Conservation (phyloP, 2,113 vertebrate species). For the Cynoglossus semilaevis region DNA sequence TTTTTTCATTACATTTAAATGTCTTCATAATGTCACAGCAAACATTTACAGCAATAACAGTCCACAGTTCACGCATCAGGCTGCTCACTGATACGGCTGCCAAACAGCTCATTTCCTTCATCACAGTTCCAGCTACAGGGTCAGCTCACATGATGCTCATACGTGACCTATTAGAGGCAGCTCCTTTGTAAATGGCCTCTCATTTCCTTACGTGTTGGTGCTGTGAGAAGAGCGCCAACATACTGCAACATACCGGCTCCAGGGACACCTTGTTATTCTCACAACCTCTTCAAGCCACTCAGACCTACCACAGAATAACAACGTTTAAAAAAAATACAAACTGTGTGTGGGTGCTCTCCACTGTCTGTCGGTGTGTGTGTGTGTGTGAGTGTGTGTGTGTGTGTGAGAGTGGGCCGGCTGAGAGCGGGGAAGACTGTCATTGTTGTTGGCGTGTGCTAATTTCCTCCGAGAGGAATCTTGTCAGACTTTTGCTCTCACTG, state of each 20-base stretch:
- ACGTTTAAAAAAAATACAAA: neutral
- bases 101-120: slow-evolving; percentile 31
- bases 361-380: slow-evolving; percentile 2
- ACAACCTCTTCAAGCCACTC: slow-evolving; percentile 41
- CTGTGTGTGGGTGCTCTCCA: neutral
- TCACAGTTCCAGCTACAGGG: slow-evolving; percentile 31
- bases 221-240: slow-evolving; percentile 33
- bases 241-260: slow-evolving; percentile 13
- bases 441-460: slow-evolving; percentile 32
- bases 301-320: slow-evolving; percentile 11
- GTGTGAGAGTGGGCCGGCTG: slow-evolving; percentile 8
- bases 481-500: slow-evolving; percentile 24
- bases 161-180: slow-evolving; percentile 16
- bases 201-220: slow-evolving; percentile 47
- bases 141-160: slow-evolving; percentile 32
- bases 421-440: slow-evolving; percentile 8
- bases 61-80: too few relatives aligned
- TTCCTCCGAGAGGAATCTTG: slow-evolving; percentile 37
- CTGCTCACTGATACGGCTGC: slow-evolving; percentile 7
- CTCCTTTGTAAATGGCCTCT: slow-evolving; percentile 31
- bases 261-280: slow-evolving; percentile 39
- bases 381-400: slow-evolving; percentile 10
- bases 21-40: neutral
- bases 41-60: slow-evolving; percentile 16
- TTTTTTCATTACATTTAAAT: too few relatives aligned